phyloP scores from a whole-genome alignment of 2,113 vertebrate genomes.

The Willisornis vidua region DNA sequence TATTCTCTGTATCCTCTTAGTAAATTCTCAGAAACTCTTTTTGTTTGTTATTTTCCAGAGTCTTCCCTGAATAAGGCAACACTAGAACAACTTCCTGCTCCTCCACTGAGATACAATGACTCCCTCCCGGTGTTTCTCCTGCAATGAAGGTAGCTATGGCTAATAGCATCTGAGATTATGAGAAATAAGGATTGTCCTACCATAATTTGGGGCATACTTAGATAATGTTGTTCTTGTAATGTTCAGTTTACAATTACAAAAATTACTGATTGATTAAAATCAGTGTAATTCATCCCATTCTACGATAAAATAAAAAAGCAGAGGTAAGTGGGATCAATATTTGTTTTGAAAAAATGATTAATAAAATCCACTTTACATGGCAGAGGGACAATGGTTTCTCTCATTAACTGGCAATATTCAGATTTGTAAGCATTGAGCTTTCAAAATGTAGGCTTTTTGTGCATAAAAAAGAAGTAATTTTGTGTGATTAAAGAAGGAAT shows the following conservation, averaged over 20 bases:
- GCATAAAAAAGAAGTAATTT: not conserved
- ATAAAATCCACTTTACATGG: not conserved
- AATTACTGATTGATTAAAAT: not conserved
- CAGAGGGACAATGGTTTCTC: not conserved
- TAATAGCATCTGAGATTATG: not conserved
- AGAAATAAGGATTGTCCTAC: not conserved
- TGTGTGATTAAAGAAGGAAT: not conserved
- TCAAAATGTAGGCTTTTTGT: not conserved
- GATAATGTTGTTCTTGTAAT: not conserved
- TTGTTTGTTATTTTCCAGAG: not conserved
- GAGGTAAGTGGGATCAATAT: not conserved
- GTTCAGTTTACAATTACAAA: not conserved
- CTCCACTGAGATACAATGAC: not conserved
- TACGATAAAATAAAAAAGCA: not conserved
- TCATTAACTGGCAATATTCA: not conserved
- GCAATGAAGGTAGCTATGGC: not conserved
- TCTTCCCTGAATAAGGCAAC: not conserved
- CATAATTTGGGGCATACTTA: not conserved
- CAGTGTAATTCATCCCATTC: not conserved
- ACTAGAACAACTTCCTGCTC: not conserved
- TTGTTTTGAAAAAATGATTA: not conserved
- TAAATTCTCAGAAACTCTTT: not conserved
- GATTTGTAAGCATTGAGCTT: not conserved
- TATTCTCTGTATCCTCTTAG: not conserved
- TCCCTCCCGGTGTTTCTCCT: not conserved